Conservation (phyloP, 2,113 vertebrate genomes). For the Typhlomys cinereus region DNA sequence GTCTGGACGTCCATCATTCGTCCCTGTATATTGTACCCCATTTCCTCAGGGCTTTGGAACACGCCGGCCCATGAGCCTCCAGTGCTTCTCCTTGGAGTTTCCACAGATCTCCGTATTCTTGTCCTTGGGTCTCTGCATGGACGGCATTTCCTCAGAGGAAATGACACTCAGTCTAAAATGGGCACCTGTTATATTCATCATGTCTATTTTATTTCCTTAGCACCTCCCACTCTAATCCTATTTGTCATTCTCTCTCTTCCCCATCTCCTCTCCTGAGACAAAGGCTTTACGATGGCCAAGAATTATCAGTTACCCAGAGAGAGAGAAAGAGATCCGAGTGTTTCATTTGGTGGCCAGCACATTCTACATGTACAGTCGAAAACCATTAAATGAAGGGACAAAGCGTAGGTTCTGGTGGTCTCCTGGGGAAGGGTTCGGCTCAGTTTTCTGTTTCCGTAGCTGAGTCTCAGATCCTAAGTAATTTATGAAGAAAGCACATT, state of each 20-base stretch:
- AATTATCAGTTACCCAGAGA: neutral
- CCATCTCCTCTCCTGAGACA: neutral
- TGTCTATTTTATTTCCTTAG: neutral
- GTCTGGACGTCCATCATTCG: neutral
- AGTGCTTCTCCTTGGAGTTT: neutral
- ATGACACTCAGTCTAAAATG: neutral
- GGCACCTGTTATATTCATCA: neutral
- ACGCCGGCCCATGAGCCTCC: neutral
- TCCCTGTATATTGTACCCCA: neutral
- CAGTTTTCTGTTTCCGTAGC: neutral
- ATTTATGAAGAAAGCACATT: neutral
- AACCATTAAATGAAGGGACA: neutral
- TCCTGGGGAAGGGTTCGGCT: neutral
- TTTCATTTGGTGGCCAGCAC: neutral
- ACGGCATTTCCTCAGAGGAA: neutral
- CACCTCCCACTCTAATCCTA: neutral
- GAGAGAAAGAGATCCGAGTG: neutral
- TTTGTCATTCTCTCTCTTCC: neutral
- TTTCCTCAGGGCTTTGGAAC: neutral
- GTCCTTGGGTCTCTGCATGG: neutral
- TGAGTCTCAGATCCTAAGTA: neutral
- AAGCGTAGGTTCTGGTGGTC: neutral
- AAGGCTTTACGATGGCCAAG: neutral
- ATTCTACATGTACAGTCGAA: neutral
- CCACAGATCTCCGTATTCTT: neutral